These are phyloP conservation scores for Pithys albifrons DNA, from an alignment of 2,113 vertebrate genomes.

Conservation along the genomic window DNA sequence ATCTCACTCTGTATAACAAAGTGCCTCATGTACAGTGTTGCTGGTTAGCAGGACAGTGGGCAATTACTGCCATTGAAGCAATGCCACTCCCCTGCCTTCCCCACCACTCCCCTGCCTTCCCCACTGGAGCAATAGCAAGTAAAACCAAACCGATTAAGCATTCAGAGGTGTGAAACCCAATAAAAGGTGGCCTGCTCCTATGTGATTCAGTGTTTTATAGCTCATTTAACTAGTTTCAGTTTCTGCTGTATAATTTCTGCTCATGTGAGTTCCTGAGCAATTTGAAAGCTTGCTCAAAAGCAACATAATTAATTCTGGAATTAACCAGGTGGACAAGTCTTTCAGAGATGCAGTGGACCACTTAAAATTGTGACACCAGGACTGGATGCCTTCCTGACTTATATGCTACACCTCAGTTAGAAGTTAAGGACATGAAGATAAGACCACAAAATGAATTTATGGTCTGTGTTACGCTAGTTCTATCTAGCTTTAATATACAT, in stretches of 20 bases:
- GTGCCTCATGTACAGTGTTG: background rate
- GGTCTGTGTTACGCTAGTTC: background rate
- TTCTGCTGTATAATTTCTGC: conserved; percentile 1
- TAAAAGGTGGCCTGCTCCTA: background rate
- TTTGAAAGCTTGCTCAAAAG: conserved; percentile 11
- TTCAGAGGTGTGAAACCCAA: conserved; percentile 37
- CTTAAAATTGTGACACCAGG: background rate
- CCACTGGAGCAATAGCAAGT: background rate
- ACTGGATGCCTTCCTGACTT: background rate
- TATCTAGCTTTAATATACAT: background rate
- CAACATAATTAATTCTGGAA: conserved; percentile 3
- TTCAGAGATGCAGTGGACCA: background rate
- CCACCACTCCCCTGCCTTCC: background rate
- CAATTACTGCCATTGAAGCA: background rate
- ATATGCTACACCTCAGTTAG: background rate
- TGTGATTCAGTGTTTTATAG: conserved; percentile 19
- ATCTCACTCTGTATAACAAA: background rate
- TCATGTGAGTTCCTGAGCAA: background rate
- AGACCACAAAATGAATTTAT: background rate
- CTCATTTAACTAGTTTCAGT: conserved; percentile 18
- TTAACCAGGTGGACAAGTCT: background rate
- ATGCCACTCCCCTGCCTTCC: background rate
- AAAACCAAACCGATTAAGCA: conserved; percentile 19
- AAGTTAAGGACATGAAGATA: background rate
- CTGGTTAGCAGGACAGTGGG: background rate